Evolutionary conservation across 2,888 invertebrate genomes (phyloP).

Genomic region (Agriopis marginaria): DNA sequence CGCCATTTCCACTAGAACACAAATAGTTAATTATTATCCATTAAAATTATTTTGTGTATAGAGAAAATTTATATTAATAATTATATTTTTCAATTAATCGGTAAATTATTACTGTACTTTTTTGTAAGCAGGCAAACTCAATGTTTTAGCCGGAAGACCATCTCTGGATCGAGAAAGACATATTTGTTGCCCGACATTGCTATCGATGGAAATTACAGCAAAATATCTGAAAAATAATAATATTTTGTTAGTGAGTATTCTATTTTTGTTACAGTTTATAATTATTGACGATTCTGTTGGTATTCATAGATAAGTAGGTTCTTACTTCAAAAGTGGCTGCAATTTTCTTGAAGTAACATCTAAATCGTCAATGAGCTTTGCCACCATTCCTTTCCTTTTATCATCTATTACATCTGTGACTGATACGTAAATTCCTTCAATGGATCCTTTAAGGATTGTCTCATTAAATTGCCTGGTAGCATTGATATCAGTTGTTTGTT

Average conservation of each 20-base stretch:
- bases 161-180: conserved; percentile 45
- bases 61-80: too few species aligned
- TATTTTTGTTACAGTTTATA: not conserved
- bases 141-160: conserved; percentile 46
- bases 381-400: not conserved
- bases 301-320: not conserved
- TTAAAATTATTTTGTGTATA: too few species aligned
- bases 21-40: too few species aligned
- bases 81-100: not conserved
- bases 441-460: not conserved
- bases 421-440: conserved; percentile 30
- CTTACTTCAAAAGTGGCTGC: conserved; percentile 26
- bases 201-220: conserved; percentile 38
- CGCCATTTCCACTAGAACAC: not conserved
- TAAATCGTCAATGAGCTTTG: conserved; percentile 9
- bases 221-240: conserved; percentile 47
- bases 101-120: conserved; percentile 12
- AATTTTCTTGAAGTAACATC: conserved; percentile 14
- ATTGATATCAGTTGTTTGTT: not conserved
- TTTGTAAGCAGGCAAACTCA: conserved; percentile 36
- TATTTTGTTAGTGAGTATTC: not conserved
- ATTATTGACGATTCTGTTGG: not conserved
- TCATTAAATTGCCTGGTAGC: not conserved
- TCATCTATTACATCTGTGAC: not conserved
- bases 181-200: conserved; percentile 41